Evolutionary conservation across 2,113 vertebrate genomes (phyloP), one percentile per base, ranked within the genome.

Genomic region (Megalops atlanticus): DNA sequence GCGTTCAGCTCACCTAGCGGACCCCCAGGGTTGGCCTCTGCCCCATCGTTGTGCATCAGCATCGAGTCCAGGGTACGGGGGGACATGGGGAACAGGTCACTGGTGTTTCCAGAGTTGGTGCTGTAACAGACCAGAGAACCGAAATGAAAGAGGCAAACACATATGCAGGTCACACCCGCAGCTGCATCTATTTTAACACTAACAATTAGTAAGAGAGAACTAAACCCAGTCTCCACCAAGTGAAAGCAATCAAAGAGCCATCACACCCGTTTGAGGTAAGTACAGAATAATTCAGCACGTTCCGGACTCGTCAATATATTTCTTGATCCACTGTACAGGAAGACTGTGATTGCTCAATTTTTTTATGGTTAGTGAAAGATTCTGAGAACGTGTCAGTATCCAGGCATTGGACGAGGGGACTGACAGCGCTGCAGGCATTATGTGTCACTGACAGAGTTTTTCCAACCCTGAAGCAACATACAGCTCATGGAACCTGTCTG

Each of bases 21-120:
- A 8, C n/a, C 58, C 86, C 95, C 96, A 0, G 95, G 91, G n/a
- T 88, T 95, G 86, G 91, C 90, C 76, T 99, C 98, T 0, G 93
- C 90, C 4, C 94, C 91, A 86, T 99, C 98, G 31, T 95, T 95
- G 89, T 98, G 97, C 96, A 99, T 99, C 91, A 99, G 94, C 1
- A n/a, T n/a, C 0, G 98, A 97, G 91, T 99, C 98, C 80, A 99
- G 95, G 74, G 98, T 99, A 86, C 97, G 97, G 1, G 97, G 98
- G 74, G 98, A 99, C 97, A 99, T 99, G 88, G 97, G 97, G 85
- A 95, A 95, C 93, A 99, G 94, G 92, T 99, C 98, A 78, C 97
- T 97, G 89, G 96, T 98, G 93, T 97, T 99, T 86, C 98, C 98
- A 87, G 97, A 98, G 89, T 98, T 98, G 76, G 97, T 98, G 90